Evolutionary conservation across 2,888 invertebrate genomes (phyloP).

Genomic region (Yponomeuta plumbellus): DNA sequence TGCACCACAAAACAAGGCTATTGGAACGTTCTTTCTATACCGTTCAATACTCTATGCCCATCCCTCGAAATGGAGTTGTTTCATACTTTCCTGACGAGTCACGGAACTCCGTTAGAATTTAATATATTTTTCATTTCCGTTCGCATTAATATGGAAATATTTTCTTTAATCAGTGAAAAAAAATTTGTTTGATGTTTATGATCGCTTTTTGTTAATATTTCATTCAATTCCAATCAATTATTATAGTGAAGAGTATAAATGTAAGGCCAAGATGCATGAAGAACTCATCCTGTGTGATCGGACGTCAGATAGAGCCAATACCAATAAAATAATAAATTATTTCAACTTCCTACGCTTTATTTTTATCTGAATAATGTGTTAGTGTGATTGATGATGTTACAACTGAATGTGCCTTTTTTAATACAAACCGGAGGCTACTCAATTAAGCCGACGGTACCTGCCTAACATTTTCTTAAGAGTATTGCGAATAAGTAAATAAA

Average conservation of each 20-base stretch:
- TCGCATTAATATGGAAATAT: constrained; percentile 72
- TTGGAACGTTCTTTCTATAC: neutral
- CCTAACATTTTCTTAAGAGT: neutral
- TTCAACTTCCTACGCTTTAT: constrained; percentile 59
- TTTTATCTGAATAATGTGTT: constrained; percentile 60
- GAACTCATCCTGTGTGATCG: constrained; percentile 38
- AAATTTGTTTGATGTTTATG: constrained; percentile 15
- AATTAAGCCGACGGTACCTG: constrained; percentile 6
- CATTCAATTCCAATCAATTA: neutral
- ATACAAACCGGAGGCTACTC: constrained; percentile 27
- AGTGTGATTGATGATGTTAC: constrained; percentile 63
- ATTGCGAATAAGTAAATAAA: neutral
- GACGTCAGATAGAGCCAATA: constrained; percentile 64
- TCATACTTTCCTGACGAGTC: constrained; percentile 74
- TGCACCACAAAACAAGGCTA: neutral
- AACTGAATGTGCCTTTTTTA: constrained; percentile 25
- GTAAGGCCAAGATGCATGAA: neutral
- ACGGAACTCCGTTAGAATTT: constrained; percentile 72
- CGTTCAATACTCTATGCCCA: constrained; percentile 38
- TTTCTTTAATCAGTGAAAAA: constrained; percentile 41
- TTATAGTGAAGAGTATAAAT: neutral
- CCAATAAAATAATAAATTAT: constrained; percentile 73
- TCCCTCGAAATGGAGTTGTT: constrained; percentile 73
- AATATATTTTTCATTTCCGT: constrained; percentile 75
- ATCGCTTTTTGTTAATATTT: neutral